Evolutionary conservation across 2,113 vertebrate species (phyloP).

Genomic region (Sorex fumeus): DNA sequence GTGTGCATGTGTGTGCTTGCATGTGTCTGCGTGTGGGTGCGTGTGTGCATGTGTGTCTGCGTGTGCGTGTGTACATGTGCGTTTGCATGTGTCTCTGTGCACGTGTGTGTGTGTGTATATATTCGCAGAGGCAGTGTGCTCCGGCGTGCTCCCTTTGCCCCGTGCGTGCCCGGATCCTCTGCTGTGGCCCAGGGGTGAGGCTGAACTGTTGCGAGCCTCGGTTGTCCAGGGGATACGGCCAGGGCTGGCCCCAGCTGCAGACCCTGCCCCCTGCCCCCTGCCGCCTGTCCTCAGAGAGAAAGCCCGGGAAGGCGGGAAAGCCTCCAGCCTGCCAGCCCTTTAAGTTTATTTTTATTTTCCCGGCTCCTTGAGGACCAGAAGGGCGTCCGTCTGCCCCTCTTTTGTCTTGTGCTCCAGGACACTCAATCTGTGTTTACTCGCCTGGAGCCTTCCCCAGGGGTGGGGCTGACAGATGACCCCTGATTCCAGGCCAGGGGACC

Average conservation of each 20-base stretch:
- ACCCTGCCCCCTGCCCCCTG: accelerated
- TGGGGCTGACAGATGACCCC: constrained; percentile 68
- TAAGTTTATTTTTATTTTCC: constrained; percentile 32
- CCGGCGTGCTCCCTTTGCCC: not conserved
- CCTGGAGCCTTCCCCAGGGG: constrained; percentile 70
- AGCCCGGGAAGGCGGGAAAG: not conserved
- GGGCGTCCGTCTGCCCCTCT: constrained; percentile 51
- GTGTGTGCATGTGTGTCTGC: too few relatives aligned
- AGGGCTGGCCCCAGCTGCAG: too few relatives aligned
- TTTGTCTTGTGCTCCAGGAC: constrained; percentile 73
- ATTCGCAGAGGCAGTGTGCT: not conserved
- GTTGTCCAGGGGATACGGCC: too few relatives aligned
- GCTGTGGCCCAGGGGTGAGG: too few relatives aligned
- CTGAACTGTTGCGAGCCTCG: too few relatives aligned
- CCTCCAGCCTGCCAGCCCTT: not conserved
- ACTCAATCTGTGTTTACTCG: constrained; percentile 79
- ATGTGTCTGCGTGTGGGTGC: too few relatives aligned
- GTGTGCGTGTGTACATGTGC: too few relatives aligned
- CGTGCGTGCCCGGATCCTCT: too few relatives aligned
- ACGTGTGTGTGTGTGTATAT: not conserved
- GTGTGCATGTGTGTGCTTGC: too few relatives aligned
- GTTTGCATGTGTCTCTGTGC: too few relatives aligned
- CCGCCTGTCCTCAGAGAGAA: not conserved
- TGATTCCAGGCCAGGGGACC: constrained; percentile 58
- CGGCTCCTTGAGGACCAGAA: constrained; percentile 47